Base-by-base conservation (phyloP, 2,888 invertebrate species). In the Lepetodrilus schrolli region DNA sequence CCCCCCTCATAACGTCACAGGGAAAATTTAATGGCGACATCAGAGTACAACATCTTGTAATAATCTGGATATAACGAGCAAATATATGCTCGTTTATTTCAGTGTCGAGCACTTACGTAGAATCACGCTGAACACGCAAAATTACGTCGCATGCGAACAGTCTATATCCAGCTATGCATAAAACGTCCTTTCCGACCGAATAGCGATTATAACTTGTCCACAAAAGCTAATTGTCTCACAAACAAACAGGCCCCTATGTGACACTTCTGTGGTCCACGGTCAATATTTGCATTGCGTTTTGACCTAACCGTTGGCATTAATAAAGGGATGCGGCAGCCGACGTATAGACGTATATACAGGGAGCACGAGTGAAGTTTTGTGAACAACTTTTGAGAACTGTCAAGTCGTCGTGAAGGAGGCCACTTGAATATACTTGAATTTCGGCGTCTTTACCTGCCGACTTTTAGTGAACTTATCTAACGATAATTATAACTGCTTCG, bases 241-340 rank as follows among this genome's bases (percentile, higher is more conserved):
- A 70, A 70, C 70, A 70, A 70, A 51, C 50, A 51, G 8, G 7
- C n/a, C 50, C 21, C 58, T 70, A 26, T 51, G 23, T 43, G 51
- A 51, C 50, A 51, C 50, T 51, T 50, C 20, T 37, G 26, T 13
- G 34, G 34, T 20, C 37, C 20, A 17, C 36, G 20, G 50, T 38
- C 36, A 50, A 51, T 51, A 51, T 70, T 51, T 37, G 58, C 38
- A 37, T 51, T 70, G 20, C 70, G 23, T 13, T 37, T 26, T 50
- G 50, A 70, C 30, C 43, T 47, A 20, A 23, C 4, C 51, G 10
- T 38, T 65, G 48, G 36, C 72, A 38, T 48, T 72, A 58, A 71
- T 48, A 72, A 58, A 43, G 58, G 51, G 34, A 51, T 2, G 17
- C 21, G 58, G 17, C 30, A n/a, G 26, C 17, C 17, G 30, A 23